Base-by-base conservation (phyloP, 37 sponge, comb jelly and placozoan species). In the Tethya wilhelma region DNA sequence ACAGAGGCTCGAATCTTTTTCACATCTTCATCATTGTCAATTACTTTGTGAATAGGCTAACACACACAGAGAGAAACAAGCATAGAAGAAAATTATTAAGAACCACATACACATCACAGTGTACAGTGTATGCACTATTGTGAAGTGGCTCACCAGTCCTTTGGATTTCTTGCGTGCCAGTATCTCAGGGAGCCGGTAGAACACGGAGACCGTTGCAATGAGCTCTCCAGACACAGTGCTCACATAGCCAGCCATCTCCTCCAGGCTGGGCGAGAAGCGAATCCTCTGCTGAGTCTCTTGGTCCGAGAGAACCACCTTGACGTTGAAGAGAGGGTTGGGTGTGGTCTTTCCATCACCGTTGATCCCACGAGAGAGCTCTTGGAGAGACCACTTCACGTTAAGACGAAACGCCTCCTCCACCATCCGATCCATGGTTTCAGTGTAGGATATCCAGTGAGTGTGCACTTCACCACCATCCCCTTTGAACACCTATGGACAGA, bases 301-400 rank as follows among this genome's bases (percentile, higher is more conserved):
- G 37, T 88, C 85, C 22, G 60, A 57, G 44, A 98, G 91, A 28
- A 85, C 53, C 23, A 96, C 99, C 49, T 93, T 89, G 17, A 98
- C 93, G 41, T 87, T 90, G 82, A 96, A 96, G 69, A 98, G 72
- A 11, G 99, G 99, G 62, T 96, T 87, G 8, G 94, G 90, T 31
- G 89, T 68, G 2, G 96, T 90, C 74, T 94, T 96, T 29, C 95
- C 96, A 73, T 98, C 99, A 22, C 99, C 96, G 46, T 91, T 88
- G 31, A 98, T 89, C 68, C 93, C 95, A 9, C 83, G 64, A 37
- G 90, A 81, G 39, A 98, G 79, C 71, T 94, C 96, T 71, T 96
- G 96, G 11, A 98, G 89, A 0, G 99, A 98, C 91, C 95, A 87
- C 84, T 96, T 98, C 69, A 98, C 90, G 69, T 98, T 98, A 68